phyloP scores from a whole-genome alignment of 2,888 invertebrate species.

The Labia minor region DNA sequence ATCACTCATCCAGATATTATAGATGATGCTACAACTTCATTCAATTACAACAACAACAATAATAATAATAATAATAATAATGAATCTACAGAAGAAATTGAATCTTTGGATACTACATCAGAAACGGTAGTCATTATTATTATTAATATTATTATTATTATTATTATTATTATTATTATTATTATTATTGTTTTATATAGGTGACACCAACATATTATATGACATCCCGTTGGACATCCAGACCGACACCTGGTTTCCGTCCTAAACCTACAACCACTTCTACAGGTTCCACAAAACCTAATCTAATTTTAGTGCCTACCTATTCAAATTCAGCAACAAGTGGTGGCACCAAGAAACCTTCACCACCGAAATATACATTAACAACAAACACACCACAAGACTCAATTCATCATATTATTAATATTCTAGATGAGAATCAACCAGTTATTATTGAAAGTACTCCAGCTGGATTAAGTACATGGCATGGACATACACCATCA shows the following conservation, averaged over 20 bases:
- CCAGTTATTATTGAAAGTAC: background rate
- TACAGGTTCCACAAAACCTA: conserved; percentile 16
- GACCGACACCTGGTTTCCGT: conserved; percentile 20
- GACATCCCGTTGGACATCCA: background rate
- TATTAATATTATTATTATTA: too few relatives aligned
- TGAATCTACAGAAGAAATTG: background rate
- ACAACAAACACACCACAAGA: background rate
- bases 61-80: background rate
- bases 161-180: too few relatives aligned
- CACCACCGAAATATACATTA: conserved; percentile 21
- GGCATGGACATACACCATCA: conserved; percentile 22
- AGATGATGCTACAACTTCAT: background rate
- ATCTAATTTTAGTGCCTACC: conserved; percentile 18
- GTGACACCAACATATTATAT: background rate
- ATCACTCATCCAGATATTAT: background rate
- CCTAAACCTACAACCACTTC: conserved; percentile 18
- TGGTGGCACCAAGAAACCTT: conserved; percentile 22
- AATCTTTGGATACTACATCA: background rate
- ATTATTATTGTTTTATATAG: background rate
- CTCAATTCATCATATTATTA: background rate
- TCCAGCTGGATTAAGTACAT: conserved; percentile 32
- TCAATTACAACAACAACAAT: background rate
- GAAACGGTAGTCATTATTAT: background rate
- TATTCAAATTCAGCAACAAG: conserved; percentile 22
- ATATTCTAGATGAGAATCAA: background rate